These are phyloP conservation scores for Dorcus hopei DNA, from an alignment of 2,888 invertebrate species.

Conservation along the genomic window DNA sequence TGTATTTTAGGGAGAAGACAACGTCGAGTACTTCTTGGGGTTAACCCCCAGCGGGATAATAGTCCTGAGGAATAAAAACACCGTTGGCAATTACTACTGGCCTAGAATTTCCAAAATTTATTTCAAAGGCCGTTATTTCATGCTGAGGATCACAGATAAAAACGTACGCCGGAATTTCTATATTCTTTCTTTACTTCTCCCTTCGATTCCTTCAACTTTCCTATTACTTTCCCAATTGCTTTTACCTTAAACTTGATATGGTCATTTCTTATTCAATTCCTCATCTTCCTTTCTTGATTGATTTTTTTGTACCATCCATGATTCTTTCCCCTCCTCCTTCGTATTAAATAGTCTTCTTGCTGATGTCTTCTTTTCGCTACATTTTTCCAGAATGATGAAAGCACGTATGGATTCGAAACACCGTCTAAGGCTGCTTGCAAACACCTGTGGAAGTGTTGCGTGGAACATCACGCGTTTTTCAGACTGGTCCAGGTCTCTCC, in stretches of 20 bases:
- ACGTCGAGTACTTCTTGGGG: slow-evolving; percentile 93
- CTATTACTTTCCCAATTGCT: too few relatives aligned
- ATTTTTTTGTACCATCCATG: background rate
- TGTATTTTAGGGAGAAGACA: slow-evolving; percentile 81
- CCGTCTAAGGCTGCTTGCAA: slow-evolving; percentile 89
- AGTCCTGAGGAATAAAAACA: slow-evolving; percentile 90
- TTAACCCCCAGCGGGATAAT: slow-evolving; percentile 94
- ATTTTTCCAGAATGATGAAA: slow-evolving; percentile 75
- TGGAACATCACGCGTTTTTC: slow-evolving; percentile 94
- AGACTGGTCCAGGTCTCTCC: slow-evolving; percentile 79
- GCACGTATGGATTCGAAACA: slow-evolving; percentile 95
- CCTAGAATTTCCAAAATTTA: slow-evolving; percentile 95
- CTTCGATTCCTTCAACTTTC: too few relatives aligned
- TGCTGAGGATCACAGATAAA: slow-evolving; percentile 93
- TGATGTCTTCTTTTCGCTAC: too few relatives aligned
- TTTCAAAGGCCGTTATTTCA: slow-evolving; percentile 95
- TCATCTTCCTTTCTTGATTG: too few relatives aligned
- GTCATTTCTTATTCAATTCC: too few relatives aligned
- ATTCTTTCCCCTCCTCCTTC: background rate
- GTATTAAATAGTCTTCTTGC: background rate
- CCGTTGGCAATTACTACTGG: slow-evolving; percentile 98
- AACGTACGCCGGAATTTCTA: slow-evolving; percentile 65
- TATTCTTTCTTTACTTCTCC: too few relatives aligned
- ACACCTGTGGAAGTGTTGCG: slow-evolving; percentile 94
- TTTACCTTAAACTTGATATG: background rate